phyloP scores from a whole-genome alignment of 2,113 vertebrate species.

The Uropsilus gracilis region DNA sequence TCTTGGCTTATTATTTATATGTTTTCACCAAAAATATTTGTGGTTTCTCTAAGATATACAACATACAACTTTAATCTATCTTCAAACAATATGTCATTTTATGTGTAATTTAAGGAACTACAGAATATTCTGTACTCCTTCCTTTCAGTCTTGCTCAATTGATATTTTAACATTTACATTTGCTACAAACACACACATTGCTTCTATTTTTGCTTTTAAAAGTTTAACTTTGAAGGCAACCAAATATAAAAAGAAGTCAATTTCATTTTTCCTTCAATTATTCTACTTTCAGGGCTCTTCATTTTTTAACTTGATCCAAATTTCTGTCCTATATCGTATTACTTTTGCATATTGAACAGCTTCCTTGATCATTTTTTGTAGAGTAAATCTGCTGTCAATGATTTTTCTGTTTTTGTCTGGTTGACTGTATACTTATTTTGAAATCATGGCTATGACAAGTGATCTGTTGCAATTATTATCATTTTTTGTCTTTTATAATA shows the following conservation, averaged over 20 bases:
- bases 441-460: constrained; percentile 3
- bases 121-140: neutral
- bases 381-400: neutral
- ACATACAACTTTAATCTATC: neutral
- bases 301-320: constrained; percentile 22
- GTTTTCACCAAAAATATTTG: neutral
- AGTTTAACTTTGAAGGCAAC: neutral
- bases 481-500: neutral
- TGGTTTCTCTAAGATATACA: neutral
- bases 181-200: neutral
- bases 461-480: neutral
- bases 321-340: neutral
- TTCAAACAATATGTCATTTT: neutral
- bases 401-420: neutral
- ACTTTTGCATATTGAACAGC: neutral
- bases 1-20: neutral
- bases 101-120: neutral
- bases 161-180: neutral
- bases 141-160: neutral
- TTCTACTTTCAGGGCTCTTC: constrained; percentile 6
- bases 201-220: neutral
- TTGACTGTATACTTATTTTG: neutral
- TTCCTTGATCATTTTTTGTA: neutral
- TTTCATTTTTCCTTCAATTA: neutral
- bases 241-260: neutral